Evolutionary conservation across 1,140 invertebrate genomes (phyloP), one percentile per base, ranked within the genome.

Genomic region (Tetraneura akinire): DNA sequence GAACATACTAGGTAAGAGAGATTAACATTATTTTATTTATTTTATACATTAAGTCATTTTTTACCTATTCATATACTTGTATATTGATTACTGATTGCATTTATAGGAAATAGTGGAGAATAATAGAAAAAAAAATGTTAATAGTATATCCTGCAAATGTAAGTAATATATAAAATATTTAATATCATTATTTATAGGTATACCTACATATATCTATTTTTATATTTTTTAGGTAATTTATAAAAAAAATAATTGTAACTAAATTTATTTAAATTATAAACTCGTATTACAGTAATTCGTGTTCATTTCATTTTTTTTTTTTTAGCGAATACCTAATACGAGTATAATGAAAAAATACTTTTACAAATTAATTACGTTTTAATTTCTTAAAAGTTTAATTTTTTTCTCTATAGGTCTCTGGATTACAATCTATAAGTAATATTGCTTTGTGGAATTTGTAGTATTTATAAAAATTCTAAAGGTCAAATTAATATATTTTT

Each of bases 41-140:
- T 68, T 68, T 68, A 37, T 47, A 47, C 13, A 47, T 47, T 26
- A 47, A n/a, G n/a, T 37, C 42, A 11, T 68, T 68, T n/a, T 45
- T 45, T 6, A 21, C 29, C 2, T 66, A 6, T 16, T 16, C 1
- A 11, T 9, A 18, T n/a, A n/a, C n/a, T n/a, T n/a, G n/a, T n/a
- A n/a, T n/a, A n/a, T n/a, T n/a, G n/a, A n/a, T n/a, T n/a, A 73
- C 53, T 32, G 70, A 53, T 53, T 73, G 32, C 3, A 9, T 73
- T 53, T 55, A 51, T 32, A 73, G 47, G 10, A 53, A 53, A 73
- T 18, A 53, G 16, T 29, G 21, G 37, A 53, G 32, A 26, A 26
- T 29, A 51, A 73, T 13, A 9, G 29, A 73, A 73, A 32, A 37
- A 32, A n/a, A 53, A 73, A 53, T 18, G n/a, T n/a, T n/a, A n/a